Evolutionary conservation across 2,888 invertebrate genomes (phyloP), one percentile per base, ranked within the genome.

Genomic region (Oscheius sp.): DNA sequence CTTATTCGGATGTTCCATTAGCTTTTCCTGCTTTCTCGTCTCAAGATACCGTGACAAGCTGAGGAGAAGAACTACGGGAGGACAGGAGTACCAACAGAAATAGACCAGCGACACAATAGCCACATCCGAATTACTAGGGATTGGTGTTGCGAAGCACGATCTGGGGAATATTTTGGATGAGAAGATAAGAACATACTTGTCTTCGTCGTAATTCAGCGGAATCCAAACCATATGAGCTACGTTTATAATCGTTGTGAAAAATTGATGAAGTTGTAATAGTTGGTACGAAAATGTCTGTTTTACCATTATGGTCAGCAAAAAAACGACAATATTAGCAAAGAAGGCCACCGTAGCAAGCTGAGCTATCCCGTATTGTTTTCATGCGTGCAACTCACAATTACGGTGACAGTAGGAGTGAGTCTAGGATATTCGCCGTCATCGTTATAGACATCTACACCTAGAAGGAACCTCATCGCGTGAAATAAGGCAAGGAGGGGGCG

Each of bases 21-120:
- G 32, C 5, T 29, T 58, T 32, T 21, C 32, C 11, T 29, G 32
- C 11, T 33, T 58, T 32, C 33, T 58, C 58, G 58, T 58, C 11
- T 58, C 58, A 2, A 58, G 33, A 58, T 58, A 58, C 0, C 62
- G 37, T 11, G 9, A 10, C 11, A 62, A 29, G 35, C 42, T 42
- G n/a, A 62, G 62, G 9, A 62, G 42, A 62, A 62, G 33, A 10
- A 62, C 37, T 9, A 62, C 21, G 4, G 47, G 37, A 13, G 37
- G 62, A 29, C 13, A 62, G 10, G 42, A 62, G n/a, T 62, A 62
- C 62, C 62, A 62, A 11, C 35, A 62, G 42, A 42, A 62, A 42
- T 42, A 62, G 2, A 62, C 62, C 11, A 42, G n/a, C n/a, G 62
- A 42, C 32, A 42, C 37, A 13, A 62, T 29, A 11, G 47, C 47